Evolutionary conservation across 2,113 vertebrate genomes (phyloP).

Genomic region (Fulmarus glacialis): DNA sequence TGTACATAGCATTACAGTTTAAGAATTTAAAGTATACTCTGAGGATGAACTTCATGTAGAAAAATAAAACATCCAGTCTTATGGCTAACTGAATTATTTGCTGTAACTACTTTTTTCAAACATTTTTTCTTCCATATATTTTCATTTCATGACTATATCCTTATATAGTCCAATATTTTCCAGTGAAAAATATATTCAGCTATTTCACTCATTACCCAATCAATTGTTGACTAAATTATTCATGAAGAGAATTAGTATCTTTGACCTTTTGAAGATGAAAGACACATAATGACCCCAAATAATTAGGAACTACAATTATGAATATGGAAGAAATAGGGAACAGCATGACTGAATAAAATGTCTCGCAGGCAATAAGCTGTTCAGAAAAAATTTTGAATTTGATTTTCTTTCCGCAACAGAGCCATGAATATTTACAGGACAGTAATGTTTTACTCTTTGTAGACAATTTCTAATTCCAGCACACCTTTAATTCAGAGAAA

Average conservation of each 20-base stretch:
- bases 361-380: not conserved
- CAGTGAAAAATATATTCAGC: slow-evolving; percentile 37
- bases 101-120: not conserved
- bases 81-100: not conserved
- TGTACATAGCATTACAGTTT: not conserved
- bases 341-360: not conserved
- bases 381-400: not conserved
- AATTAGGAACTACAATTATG: slow-evolving; percentile 21
- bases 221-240: slow-evolving; percentile 58
- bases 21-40: not conserved
- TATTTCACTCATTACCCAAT: slow-evolving; percentile 19
- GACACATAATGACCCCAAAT: not conserved
- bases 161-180: slow-evolving; percentile 5
- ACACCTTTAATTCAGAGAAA: not conserved
- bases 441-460: not conserved
- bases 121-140: not conserved
- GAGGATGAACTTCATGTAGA: not conserved
- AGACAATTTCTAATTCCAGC: not conserved
- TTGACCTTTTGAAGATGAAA: slow-evolving; percentile 47
- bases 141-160: not conserved
- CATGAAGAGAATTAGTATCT: slow-evolving; percentile 33
- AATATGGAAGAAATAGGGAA: not conserved
- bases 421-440: not conserved
- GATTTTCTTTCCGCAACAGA: not conserved
- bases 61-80: not conserved